These are phyloP conservation scores for Helogale parvula DNA, from an alignment of 2,113 vertebrate species.

Conservation along the genomic window DNA sequence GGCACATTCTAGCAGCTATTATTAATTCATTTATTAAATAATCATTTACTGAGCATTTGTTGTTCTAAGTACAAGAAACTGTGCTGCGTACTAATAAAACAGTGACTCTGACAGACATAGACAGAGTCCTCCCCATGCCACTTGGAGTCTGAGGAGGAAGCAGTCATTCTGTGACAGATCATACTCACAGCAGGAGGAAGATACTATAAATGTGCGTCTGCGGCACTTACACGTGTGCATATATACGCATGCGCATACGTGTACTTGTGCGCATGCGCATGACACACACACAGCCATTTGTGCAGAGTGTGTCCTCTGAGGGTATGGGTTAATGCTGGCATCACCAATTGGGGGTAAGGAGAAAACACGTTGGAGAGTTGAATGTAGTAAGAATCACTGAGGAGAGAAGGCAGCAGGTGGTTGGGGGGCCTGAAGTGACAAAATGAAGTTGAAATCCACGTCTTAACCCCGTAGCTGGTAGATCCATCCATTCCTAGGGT, in stretches of 20 bases:
- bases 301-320: neutral
- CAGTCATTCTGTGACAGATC: neutral
- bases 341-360: neutral
- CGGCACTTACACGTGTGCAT: too few species aligned
- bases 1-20: neutral
- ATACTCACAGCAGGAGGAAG: neutral
- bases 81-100: neutral
- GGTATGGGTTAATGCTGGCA: neutral
- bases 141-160: neutral
- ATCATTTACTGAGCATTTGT: neutral
- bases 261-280: neutral
- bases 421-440: neutral
- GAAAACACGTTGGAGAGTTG: neutral
- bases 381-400: neutral
- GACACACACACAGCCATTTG: rapidly evolving
- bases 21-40: neutral
- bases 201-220: rapidly evolving
- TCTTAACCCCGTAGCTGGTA: neutral
- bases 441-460: neutral
- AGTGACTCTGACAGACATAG: neutral
- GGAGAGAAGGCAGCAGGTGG: neutral
- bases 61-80: neutral
- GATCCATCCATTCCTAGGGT: neutral
- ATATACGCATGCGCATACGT: rapidly evolving
- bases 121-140: neutral